These are phyloP conservation scores for Mercenaria mercenaria DNA, from an alignment of 1,140 invertebrate species.

Conservation along the genomic window DNA sequence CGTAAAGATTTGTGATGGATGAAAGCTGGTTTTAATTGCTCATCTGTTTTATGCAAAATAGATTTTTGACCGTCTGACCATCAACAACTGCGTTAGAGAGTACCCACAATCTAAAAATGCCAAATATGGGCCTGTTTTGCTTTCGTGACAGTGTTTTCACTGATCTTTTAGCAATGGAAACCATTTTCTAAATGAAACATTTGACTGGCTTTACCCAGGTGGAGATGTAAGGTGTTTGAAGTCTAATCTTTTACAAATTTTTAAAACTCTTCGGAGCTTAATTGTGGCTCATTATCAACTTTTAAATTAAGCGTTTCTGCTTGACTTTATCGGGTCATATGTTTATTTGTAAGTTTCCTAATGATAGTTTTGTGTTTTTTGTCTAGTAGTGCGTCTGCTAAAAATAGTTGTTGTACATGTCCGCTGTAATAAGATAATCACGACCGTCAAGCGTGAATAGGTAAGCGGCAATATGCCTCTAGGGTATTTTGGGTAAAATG, in stretches of 20 bases:
- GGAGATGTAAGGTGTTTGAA: constrained; percentile 11
- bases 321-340: neutral
- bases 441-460: constrained; percentile 54
- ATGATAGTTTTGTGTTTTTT: neutral
- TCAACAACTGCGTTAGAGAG: neutral
- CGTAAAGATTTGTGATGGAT: too few relatives aligned
- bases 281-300: constrained; percentile 39
- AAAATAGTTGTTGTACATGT: constrained; percentile 45
- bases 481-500: constrained; percentile 15
- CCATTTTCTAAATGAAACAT: neutral
- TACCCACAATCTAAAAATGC: neutral
- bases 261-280: neutral
- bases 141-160: neutral
- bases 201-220: neutral
- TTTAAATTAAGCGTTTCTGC: too few relatives aligned
- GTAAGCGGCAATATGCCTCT: constrained; percentile 57
- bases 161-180: constrained; percentile 6
- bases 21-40: neutral
- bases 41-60: neutral
- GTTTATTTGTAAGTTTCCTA: neutral
- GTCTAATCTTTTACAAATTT: neutral
- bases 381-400: neutral
- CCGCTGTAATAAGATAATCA: constrained; percentile 64
- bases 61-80: neutral
- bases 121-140: neutral